Conservation (phyloP, 2,113 vertebrate species). For the Phasianus colchicus region DNA sequence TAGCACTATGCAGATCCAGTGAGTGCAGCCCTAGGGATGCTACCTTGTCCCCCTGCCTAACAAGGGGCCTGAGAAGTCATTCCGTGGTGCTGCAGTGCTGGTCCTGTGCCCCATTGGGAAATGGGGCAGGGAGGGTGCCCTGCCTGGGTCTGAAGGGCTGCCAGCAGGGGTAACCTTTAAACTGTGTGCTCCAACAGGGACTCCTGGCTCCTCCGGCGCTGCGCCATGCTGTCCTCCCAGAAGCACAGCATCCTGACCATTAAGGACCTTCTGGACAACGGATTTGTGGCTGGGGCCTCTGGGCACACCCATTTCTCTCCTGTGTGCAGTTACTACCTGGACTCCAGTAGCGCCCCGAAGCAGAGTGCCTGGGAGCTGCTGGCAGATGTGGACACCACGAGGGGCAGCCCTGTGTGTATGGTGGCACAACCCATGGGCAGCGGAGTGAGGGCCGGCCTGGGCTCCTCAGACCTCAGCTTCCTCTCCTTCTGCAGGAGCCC, state of each 20-base stretch:
- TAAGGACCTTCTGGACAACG: slow-evolving; percentile 62
- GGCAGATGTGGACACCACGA: background rate
- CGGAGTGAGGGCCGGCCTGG: background rate
- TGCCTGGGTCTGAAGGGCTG: background rate
- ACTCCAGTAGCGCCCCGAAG: background rate
- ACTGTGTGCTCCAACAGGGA: background rate
- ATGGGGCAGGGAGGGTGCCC: accelerated
- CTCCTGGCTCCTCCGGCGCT: background rate
- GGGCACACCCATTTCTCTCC: background rate
- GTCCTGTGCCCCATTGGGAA: background rate
- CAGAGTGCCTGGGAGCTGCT: background rate
- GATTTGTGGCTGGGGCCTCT: slow-evolving; percentile 22
- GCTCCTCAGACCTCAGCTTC: background rate
- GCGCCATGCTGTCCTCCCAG: slow-evolving; percentile 44
- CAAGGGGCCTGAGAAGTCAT: background rate
- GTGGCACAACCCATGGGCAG: background rate
- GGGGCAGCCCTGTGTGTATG: background rate
- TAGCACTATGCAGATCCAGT: background rate
- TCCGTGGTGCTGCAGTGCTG: background rate
- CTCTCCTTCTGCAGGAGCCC: slow-evolving; percentile 43
- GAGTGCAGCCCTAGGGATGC: background rate
- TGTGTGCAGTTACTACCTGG: background rate
- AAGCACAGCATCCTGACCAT: background rate
- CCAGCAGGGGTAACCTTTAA: background rate
- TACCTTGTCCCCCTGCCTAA: accelerated